Base-by-base conservation (phyloP, 2,797 vertebrate genomes). In the Macropodus opercularis region DNA sequence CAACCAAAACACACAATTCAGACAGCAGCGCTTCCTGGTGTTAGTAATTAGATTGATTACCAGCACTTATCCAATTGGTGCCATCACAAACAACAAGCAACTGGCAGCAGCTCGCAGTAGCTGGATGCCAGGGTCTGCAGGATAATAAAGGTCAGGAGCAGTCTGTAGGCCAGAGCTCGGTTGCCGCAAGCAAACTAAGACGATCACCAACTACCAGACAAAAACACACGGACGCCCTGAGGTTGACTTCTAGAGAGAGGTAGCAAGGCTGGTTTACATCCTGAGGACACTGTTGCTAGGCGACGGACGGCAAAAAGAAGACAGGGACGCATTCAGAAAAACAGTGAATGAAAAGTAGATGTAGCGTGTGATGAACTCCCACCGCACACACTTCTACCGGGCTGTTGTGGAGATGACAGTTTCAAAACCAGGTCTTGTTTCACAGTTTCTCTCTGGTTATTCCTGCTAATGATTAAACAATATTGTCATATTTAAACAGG, bases 131-230 rank as follows among this genome's bases (percentile, higher is more conserved):
- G 41, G 50, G 55, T 15, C 5, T 58, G 64, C 26, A 9, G 35
- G 8, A 38, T 58, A 24, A 24, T 53, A 44, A 68, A 80, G 74
- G 62, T 67, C 67, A 66, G 57, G 57, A 49, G 69, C 57, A 59
- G 23, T 15, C 21, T 60, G 5, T 7, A 67, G 57, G 70, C 42
- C 59, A 63, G 40, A 21, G 58, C 62, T 36, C 5, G 3, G 39
- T 13, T 12, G 21, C 52, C 40, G 63, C 54, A 61, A 38, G 64
- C 59, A 70, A 65, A 77, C 43, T 52, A 39, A 72, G 54, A 67
- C 72, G 84, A 76, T 71, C 60, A 44, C 35, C 26, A 76, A 77
- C 74, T 81, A 63, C 57, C 23, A 40, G 50, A 80, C 53, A 65
- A 63, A 70, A 58, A 72, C 56, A 72, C 46, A 40, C 29, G n/a